Base-by-base conservation (phyloP, 2,888 invertebrate species). In the Caprella mutica region DNA sequence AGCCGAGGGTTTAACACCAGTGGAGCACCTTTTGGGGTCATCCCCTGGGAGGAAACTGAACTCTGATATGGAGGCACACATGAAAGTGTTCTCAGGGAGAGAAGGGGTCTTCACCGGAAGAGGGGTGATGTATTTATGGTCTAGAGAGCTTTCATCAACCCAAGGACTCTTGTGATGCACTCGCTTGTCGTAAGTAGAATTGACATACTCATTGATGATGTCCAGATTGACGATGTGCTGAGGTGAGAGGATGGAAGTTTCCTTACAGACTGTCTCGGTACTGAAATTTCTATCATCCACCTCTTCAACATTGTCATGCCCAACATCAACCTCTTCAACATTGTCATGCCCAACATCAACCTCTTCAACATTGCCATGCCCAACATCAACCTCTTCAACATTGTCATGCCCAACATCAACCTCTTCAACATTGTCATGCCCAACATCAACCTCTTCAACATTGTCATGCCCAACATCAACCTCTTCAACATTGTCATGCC, bases 31-130 rank as follows among this genome's bases (percentile, higher is more conserved):
- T 2, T 53, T 26, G 6, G 56, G 58, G 38, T 62, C 56, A 33
- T 39, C 27, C n/a, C 53, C 30, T 9, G 62, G 62, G 40, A 43
- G 35, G 29, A 62, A 62, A 40, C 56, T 56, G 43, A 62, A 62
- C n/a, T 53, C 56, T 44, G 55, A 52, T 12, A 56, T n/a, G 33
- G 60, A 57, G 3, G 60, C 56, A 35, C 56, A 35, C 14, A 59
- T 44, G 38, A 59, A 59, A n/a, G 26, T 48, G 12, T 53, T 40
- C n/a, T 58, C 53, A 26, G 17, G 52, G 26, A n/a, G 12, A 6
- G 39, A 21, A 38, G 23, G 19, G 26, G 14, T 24, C 38, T 21
- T 38, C 19, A 23, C 33, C 2, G 14, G 24, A n/a, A 38, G 17
- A 21, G 14, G 6, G 44, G 14, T 44, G 26, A 9, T 44, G 14